Evolutionary conservation across 2,797 vertebrate species (phyloP).

Genomic region (Carduelis carduelis): DNA sequence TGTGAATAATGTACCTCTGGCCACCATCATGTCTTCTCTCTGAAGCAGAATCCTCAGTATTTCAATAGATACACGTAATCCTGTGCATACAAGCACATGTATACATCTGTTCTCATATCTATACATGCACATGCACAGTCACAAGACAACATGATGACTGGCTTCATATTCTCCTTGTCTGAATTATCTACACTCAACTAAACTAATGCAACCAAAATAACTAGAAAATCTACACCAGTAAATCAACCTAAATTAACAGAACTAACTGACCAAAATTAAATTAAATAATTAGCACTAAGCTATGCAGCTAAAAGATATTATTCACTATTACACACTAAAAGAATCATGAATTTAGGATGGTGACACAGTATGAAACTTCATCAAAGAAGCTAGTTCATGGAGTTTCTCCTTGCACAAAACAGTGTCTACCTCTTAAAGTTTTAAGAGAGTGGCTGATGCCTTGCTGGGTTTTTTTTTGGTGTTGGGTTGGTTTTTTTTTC

Average conservation of each 20-base stretch:
- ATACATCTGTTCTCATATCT: not conserved
- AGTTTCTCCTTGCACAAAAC: not conserved
- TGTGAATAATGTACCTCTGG: not conserved
- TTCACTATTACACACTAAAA: not conserved
- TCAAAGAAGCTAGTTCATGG: not conserved
- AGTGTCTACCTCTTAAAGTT: not conserved
- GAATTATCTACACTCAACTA: not conserved
- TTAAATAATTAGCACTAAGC: not conserved
- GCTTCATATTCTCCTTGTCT: not conserved
- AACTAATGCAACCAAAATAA: not conserved
- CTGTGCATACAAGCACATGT: not conserved
- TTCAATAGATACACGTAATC: not conserved
- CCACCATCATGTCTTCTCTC: not conserved
- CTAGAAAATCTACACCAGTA: not conserved
- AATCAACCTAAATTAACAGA: not conserved
- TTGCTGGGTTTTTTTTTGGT: not conserved
- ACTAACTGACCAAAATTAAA: not conserved
- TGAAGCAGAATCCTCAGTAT: not conserved
- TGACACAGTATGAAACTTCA: not conserved
- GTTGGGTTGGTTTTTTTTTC: not conserved
- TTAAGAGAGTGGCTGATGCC: not conserved
- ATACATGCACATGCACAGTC: not conserved
- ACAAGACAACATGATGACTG: not conserved
- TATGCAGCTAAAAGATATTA: not conserved
- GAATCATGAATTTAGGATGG: not conserved